phyloP scores from a whole-genome alignment of 2,888 invertebrate genomes.

The Bimastos eiseni region DNA sequence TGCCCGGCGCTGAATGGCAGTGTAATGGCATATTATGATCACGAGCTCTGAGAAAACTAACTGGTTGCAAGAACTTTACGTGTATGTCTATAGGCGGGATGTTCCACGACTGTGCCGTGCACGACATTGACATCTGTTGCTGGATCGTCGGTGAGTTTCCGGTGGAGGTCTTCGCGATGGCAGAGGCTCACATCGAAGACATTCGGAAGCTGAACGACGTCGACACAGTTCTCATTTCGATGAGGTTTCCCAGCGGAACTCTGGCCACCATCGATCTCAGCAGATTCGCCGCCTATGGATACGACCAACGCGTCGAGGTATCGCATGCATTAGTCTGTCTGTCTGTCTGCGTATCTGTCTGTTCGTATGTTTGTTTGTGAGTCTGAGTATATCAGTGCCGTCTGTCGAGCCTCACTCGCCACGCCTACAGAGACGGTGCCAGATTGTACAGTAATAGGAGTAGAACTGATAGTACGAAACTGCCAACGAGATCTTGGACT shows the following conservation, averaged over 20 bases:
- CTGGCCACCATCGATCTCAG: conserved; percentile 71
- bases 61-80: not conserved
- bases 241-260: conserved; percentile 71
- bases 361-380: not conserved
- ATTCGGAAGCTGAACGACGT: conserved; percentile 70
- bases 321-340: not conserved
- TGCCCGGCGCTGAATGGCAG: too few relatives aligned
- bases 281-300: conserved; percentile 70
- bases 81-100: conserved; percentile 66
- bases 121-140: conserved; percentile 72
- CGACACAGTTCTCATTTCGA: conserved; percentile 69
- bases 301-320: conserved; percentile 72
- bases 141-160: conserved; percentile 72
- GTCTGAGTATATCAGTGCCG: not conserved
- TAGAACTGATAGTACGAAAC: too few relatives aligned
- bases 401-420: not conserved
- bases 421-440: not conserved
- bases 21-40: too few relatives aligned
- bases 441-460: not conserved
- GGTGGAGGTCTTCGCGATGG: conserved; percentile 66
- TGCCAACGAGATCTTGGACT: too few relatives aligned
- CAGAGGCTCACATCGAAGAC: conserved; percentile 68
- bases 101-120: conserved; percentile 73
- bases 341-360: not conserved
- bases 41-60: not conserved